Evolutionary conservation across 2,113 vertebrate genomes (phyloP).

Genomic region (Notechis scutatus): DNA sequence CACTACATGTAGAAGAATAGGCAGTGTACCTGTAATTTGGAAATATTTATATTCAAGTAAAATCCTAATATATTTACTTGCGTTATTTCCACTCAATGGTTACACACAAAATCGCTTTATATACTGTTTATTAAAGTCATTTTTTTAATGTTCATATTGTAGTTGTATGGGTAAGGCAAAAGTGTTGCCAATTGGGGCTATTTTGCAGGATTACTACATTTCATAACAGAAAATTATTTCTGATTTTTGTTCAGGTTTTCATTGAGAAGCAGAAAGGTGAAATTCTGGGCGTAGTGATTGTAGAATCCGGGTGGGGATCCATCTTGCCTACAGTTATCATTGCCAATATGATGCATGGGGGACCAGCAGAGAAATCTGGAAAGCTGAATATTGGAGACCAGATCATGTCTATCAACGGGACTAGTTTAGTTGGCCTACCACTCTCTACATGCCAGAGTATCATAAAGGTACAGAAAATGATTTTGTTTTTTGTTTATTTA

Average conservation of each 20-base stretch:
- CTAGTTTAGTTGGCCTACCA: slow-evolving; percentile 93
- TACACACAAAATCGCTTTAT: neutral
- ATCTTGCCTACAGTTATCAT: slow-evolving; percentile 97
- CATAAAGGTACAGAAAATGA: slow-evolving; percentile 82
- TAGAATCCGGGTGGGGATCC: slow-evolving; percentile 98
- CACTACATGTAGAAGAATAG: neutral
- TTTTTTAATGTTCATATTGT: neutral
- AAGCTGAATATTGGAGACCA: slow-evolving; percentile 94
- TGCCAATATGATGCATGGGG: slow-evolving; percentile 98
- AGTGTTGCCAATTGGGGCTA: too few species aligned
- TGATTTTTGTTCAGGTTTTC: slow-evolving; percentile 76
- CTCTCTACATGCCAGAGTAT: slow-evolving; percentile 99
- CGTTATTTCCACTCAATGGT: neutral
- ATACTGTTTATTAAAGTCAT: neutral
- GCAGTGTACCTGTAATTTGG: neutral
- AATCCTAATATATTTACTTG: neutral
- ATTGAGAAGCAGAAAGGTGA: slow-evolving; percentile 96
- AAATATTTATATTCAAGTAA: neutral
- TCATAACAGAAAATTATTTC: neutral
- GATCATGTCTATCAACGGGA: slow-evolving; percentile 98
- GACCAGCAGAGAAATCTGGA: slow-evolving; percentile 92
- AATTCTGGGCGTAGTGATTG: slow-evolving; percentile 93
- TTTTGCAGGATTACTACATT: neutral
- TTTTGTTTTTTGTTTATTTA: slow-evolving; percentile 6
- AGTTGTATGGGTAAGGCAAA: neutral